Percentiles rank a stretch among this genome's conserved stretches.
Conservation (phyloP, 2,888 invertebrate species). For the Oegoconia quadripuncta region DNA sequence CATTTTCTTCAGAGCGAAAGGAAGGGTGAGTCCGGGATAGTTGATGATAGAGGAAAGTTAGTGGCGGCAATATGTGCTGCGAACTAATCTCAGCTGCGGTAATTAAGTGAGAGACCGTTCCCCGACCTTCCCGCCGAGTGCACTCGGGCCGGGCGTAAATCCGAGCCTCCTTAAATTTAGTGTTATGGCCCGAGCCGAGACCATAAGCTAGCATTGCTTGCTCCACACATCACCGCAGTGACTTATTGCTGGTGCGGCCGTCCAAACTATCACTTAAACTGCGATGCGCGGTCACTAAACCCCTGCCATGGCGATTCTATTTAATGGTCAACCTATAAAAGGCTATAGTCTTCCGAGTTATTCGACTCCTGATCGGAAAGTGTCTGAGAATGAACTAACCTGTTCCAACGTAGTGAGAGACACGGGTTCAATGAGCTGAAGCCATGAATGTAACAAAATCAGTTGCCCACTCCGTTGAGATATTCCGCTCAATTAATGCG, state of each 20-base stretch:
- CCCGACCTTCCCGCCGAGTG: conserved; percentile 41
- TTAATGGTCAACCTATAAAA: conserved; percentile 2
- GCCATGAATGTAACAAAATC: no score
- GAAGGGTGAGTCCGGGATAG: conserved; percentile 5
- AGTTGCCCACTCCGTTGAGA: no score
- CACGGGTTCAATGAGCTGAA: no score
- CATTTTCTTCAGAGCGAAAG: conserved; percentile 1
- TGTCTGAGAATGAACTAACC: no score
- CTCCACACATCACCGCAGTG: conserved; percentile 23
- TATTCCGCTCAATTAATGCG: no score
- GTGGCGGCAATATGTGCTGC: conserved; percentile 40
- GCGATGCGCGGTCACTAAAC: conserved; percentile 37
- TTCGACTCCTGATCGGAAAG: no score
- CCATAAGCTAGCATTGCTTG: conserved; percentile 33
- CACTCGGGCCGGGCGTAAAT: conserved; percentile 52
- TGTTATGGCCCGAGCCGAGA: conserved; percentile 61
- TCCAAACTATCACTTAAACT: conserved; percentile 46
- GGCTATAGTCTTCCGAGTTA: no score
- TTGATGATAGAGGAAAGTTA: conserved; percentile 29
- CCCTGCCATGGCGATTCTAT: conserved; percentile 15
- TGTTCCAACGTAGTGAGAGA: no score
- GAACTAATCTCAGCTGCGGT: conserved; percentile 63
- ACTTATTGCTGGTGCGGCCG: conserved; percentile 45
- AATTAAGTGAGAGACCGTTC: conserved; percentile 53
- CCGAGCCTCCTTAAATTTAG: conserved; percentile 68